Evolutionary conservation across 2,113 vertebrate species (phyloP).

Genomic region (Circaetus cinerascens): DNA sequence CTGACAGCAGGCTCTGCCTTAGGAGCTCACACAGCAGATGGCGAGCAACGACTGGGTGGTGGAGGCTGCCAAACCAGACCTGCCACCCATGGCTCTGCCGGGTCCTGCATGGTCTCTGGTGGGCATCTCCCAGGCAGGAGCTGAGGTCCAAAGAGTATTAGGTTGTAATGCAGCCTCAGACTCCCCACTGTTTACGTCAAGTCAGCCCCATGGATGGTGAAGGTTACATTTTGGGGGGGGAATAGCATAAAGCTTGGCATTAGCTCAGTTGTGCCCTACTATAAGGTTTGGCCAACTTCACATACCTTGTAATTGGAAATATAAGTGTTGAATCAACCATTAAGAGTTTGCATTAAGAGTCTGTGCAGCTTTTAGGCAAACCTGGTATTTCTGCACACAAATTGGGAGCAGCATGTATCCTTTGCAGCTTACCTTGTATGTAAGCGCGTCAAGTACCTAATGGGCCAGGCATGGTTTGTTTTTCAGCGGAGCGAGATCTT

Average conservation of each 20-base stretch:
- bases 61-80: not conserved
- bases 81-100: not conserved
- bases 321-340: not conserved
- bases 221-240: not conserved
- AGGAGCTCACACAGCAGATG: rapidly evolving
- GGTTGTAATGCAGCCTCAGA: not conserved
- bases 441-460: not conserved
- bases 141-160: not conserved
- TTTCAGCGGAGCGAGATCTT: rapidly evolving
- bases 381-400: rapidly evolving
- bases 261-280: not conserved
- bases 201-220: not conserved
- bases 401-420: rapidly evolving
- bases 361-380: not conserved
- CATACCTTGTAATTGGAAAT: not conserved
- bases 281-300: not conserved
- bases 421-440: not conserved
- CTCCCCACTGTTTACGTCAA: not conserved
- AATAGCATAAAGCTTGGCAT: not conserved
- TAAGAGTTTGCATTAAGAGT: not conserved
- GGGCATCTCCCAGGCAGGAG: not conserved
- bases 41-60: not conserved
- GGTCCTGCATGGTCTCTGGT: not conserved
- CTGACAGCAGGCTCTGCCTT: not conserved
- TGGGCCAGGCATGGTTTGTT: not conserved